Percentiles rank a stretch among this genome's conserved stretches.
These are phyloP conservation scores for Bufo gargarizans DNA, from an alignment of 2,113 vertebrate species.

Conservation along the genomic window DNA sequence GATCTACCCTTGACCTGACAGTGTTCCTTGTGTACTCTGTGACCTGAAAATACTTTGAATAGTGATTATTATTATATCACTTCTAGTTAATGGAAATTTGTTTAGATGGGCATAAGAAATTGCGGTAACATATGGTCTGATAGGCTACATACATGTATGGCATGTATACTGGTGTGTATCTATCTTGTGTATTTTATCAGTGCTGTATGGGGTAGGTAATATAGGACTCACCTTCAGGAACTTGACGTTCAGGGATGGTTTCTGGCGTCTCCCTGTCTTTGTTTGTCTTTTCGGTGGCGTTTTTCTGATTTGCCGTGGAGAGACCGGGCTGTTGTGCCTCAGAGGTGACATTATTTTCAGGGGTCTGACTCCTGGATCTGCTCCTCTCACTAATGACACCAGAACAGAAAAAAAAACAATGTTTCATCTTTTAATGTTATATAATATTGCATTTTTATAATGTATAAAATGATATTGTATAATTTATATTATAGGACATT, in stretches of 20 bases:
- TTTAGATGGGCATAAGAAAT: too few relatives aligned
- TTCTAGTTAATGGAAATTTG: too few relatives aligned
- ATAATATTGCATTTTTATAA: too few relatives aligned
- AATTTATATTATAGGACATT: too few relatives aligned
- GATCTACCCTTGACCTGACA: too few relatives aligned
- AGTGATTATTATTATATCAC: too few relatives aligned
- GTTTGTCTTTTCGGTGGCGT: slow-evolving; percentile 51
- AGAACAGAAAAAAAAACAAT: not conserved
- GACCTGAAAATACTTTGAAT: too few relatives aligned
- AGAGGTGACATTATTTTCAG: slow-evolving; percentile 61
- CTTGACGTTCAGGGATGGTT: rapidly evolving
- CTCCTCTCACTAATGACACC: slow-evolving; percentile 37
- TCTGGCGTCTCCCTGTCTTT: slow-evolving; percentile 57
- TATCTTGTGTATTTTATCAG: too few relatives aligned
- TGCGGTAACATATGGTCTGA: too few relatives aligned
- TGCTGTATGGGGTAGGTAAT: not conserved
- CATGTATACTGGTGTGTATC: not conserved
- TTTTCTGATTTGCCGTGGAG: slow-evolving; percentile 59
- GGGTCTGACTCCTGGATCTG: slow-evolving; percentile 57
- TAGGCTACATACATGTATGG: not conserved
- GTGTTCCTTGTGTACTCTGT: too few relatives aligned
- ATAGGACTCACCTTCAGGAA: slow-evolving; percentile 61
- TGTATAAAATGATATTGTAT: too few relatives aligned
- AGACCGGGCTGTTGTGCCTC: slow-evolving; percentile 61
- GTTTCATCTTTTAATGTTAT: too few relatives aligned